Evolutionary conservation across 2,797 vertebrate genomes (phyloP).

Genomic region (Hippoglossus hippoglossus): DNA sequence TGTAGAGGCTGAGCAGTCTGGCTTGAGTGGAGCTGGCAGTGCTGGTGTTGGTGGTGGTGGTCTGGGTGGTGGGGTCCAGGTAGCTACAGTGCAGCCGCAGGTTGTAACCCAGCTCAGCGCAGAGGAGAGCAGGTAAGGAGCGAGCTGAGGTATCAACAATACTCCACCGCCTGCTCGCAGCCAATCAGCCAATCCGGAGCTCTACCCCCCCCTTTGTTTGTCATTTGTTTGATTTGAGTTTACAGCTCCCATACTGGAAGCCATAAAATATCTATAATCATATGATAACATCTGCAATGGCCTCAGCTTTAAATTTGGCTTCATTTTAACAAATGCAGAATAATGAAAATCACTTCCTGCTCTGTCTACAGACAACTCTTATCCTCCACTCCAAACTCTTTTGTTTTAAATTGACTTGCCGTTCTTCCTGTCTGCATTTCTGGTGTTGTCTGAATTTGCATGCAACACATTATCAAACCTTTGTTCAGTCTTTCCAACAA

Average conservation of each 20-base stretch:
- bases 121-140: slow-evolving; percentile 83
- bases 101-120: slow-evolving; percentile 75
- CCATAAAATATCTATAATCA: slow-evolving; percentile 9
- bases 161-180: slow-evolving; percentile 67
- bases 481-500: background rate
- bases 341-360: slow-evolving; percentile 35
- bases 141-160: slow-evolving; percentile 62
- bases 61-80: slow-evolving; percentile 71
- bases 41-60: slow-evolving; percentile 65
- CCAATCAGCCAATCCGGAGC: slow-evolving; percentile 74
- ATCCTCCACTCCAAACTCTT: slow-evolving; percentile 28
- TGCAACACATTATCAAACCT: slow-evolving; percentile 17
- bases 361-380: slow-evolving; percentile 38
- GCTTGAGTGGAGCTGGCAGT: slow-evolving; percentile 53
- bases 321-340: slow-evolving; percentile 40
- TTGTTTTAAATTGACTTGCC: slow-evolving; percentile 4
- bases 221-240: slow-evolving; percentile 57
- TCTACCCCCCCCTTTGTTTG: slow-evolving; percentile 49
- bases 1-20: slow-evolving; percentile 70
- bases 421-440: slow-evolving; percentile 28
- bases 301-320: slow-evolving; percentile 38
- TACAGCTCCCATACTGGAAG: slow-evolving; percentile 12
- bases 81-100: slow-evolving; percentile 71
- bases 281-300: slow-evolving; percentile 27
- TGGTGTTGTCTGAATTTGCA: slow-evolving; percentile 52